Evolutionary conservation across 37 sponge, comb jelly and placozoan genomes (phyloP).

Genomic region (Theonella swinhoei): DNA sequence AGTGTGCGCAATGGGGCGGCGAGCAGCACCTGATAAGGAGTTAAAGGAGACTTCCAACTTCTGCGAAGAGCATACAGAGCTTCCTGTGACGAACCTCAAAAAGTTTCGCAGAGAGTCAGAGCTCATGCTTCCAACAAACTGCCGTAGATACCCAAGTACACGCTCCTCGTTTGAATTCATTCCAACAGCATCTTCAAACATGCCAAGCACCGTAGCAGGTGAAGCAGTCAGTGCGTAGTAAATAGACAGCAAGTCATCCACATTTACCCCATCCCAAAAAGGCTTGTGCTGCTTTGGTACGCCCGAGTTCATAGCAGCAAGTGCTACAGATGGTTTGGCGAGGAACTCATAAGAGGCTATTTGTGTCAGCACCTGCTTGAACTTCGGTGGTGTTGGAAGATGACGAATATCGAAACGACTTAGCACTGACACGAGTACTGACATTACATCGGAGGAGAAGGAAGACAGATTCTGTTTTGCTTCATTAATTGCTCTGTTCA

Average conservation of each 20-base stretch:
- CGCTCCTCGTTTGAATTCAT: slow-evolving; percentile 10
- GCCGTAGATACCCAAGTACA: slow-evolving; percentile 22
- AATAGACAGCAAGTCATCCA: neutral
- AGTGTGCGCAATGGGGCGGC: slow-evolving; percentile 21
- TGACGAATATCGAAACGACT: slow-evolving; percentile 24
- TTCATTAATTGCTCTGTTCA: neutral
- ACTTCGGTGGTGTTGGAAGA: slow-evolving; percentile 13
- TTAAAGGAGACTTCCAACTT: slow-evolving; percentile 4
- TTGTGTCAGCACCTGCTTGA: neutral
- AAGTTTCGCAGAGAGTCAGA: slow-evolving; percentile 3
- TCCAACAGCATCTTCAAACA: slow-evolving; percentile 5
- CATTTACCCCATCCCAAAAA: slow-evolving; percentile 7
- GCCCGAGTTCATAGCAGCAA: slow-evolving; percentile 1
- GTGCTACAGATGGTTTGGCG: slow-evolving; percentile 22
- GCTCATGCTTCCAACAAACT: slow-evolving; percentile 28
- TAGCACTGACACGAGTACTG: slow-evolving; percentile 1
- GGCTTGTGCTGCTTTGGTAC: slow-evolving; percentile 5
- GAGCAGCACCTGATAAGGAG: neutral
- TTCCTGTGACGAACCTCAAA: slow-evolving; percentile 32
- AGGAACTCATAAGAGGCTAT: slow-evolving; percentile 23
- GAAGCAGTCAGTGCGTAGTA: slow-evolving; percentile 15
- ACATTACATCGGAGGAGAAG: neutral
- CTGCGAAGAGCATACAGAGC: neutral
- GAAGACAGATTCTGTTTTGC: neutral
- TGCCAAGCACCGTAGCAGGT: slow-evolving; percentile 6